Evolutionary conservation across 2,113 vertebrate species (phyloP), one percentile per base, ranked within the genome.

Genomic region (Corythornis cristatus): DNA sequence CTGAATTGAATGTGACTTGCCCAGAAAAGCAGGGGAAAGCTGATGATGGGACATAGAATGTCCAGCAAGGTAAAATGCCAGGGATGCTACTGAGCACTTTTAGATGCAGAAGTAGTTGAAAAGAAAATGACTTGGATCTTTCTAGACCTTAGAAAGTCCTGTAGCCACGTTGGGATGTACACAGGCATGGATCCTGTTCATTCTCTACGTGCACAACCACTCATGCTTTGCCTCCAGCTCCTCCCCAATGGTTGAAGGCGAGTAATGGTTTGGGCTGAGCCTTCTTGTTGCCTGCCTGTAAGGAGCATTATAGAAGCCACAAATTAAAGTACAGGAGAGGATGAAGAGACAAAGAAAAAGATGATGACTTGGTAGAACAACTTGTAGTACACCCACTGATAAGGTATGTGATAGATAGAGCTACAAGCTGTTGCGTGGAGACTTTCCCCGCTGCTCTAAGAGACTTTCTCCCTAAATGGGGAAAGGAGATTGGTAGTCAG

Each of bases 291-390:
- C 65, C 87, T 74, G 75, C 56, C 72, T 53, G 53, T 40, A 64
- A 83, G 46, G 2, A 67, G 62, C 51, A 74, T 62, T 80, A 79
- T 2, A 57, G 61, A 77, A 92, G 71, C 25, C 33, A 45, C 45
- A 79, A 87, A 85, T 20, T 66, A 51, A 89, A 92, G 77, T 12
- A 12, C 8, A 62, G 67, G 68, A 80, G 67, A 76, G 72, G 53
- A 66, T 71, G 71, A 93, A 90, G 80, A 96, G 91, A 94, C 94
- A 94, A 92, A 68, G 85, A 86, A 90, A 88, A 93, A 94, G 86
- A 83, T 90, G 76, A 85, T 45, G 91, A 40, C 67, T 94, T 29
- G 40, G 62, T 85, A 80, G 15, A n/a, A 91, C 75, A 58, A 80
- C 88, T 65, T 92, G 92, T 71, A 86, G 88, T 70, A 91, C 70